phyloP scores from a whole-genome alignment of 2,113 vertebrate genomes.

The Nycticorax nycticorax region DNA sequence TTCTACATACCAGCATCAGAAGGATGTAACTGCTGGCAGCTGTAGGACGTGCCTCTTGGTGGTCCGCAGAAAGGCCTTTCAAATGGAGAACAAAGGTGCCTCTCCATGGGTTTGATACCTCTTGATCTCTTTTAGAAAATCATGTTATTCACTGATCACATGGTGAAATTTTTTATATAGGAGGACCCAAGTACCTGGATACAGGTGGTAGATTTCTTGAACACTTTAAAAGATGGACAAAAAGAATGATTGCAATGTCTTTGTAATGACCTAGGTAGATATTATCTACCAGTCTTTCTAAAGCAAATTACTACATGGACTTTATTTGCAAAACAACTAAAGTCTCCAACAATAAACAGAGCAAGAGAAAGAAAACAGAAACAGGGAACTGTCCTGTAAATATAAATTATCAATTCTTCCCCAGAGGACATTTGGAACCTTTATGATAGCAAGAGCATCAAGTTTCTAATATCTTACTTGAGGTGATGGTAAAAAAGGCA shows the following conservation, averaged over 20 bases:
- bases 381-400: background rate
- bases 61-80: background rate
- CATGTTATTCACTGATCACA: background rate
- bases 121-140: background rate
- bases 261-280: background rate
- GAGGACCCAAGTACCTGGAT: background rate
- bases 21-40: background rate
- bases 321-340: background rate
- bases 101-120: background rate
- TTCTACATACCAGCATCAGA: background rate
- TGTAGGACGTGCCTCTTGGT: background rate
- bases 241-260: background rate
- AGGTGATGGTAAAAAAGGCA: background rate
- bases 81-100: background rate
- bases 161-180: background rate
- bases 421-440: background rate
- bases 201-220: background rate
- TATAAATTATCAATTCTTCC: background rate
- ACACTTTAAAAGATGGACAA: background rate
- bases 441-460: background rate
- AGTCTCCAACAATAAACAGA: background rate
- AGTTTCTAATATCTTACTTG: background rate
- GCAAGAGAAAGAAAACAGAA: slow-evolving; percentile 28
- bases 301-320: background rate
- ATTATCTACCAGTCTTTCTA: background rate